Evolutionary conservation across 1,140 invertebrate species (phyloP), one percentile per base, ranked within the genome.

Genomic region (Luehdorfia chinensis): DNA sequence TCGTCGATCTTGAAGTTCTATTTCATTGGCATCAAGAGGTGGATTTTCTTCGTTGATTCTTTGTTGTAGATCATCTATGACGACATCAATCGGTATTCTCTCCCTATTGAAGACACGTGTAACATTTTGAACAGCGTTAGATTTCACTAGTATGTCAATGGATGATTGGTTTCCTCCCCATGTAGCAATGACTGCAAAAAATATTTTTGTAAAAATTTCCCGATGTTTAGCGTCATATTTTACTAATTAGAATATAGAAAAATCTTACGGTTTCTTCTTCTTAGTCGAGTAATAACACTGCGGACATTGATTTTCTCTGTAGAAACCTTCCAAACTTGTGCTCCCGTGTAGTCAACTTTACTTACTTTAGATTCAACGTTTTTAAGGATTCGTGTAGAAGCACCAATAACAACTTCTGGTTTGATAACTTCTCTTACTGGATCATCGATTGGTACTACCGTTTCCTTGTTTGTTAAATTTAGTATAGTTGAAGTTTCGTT

Each of bases 31-130:
- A 4, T 90, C 88, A 1, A 90, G 77, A 0, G 89, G 84, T 14
- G 93, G 92, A 81, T 95, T 95, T 81, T 95, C 94, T 50, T 90
- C 88, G 55, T 94, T 90, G 18, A 95, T 95, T 4, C 92, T 91
- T 54, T 89, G 88, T 69, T 95, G 93, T 13, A 95, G 59, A 77
- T 95, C 91, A 7, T 92, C 88, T 59, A 95, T 94, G 5, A 94
- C 72, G 1, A 95, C 77, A 4, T 91, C 87, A 52, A 90, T 94
- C 4, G 88, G 75, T 30, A 94, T 90, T 27, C 89, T 88, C 13
- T 90, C 87, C 1, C 85, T 61, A 8, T 79, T 80, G 3, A 92
- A 84, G 15, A 84, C 70, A 41, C 87, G 66, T 36, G 87, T 86
- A 1, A 91, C 89, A 48, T 88, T 89, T 41, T 85, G 67, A 21